phyloP scores from a whole-genome alignment of 2,113 vertebrate genomes.

The Aptenodytes forsteri region DNA sequence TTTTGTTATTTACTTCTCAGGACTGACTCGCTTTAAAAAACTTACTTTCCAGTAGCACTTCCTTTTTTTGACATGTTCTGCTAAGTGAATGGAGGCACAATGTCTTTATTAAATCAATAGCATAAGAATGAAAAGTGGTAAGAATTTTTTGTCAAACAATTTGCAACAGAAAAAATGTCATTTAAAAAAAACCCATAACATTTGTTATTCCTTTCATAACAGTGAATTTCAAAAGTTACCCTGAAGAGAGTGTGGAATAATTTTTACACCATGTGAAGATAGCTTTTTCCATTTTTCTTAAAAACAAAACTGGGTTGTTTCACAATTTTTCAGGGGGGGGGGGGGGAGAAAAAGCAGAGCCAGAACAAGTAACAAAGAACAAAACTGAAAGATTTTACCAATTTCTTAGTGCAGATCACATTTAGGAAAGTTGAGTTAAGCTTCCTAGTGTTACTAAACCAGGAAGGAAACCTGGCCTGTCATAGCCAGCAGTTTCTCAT shows the following conservation, averaged over 20 bases:
- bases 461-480: background rate
- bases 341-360: too few species aligned
- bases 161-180: background rate
- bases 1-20: background rate
- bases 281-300: background rate
- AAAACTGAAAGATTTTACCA: background rate
- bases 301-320: background rate
- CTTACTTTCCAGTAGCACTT: background rate
- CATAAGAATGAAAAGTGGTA: background rate
- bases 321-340: background rate
- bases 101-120: background rate
- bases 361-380: background rate
- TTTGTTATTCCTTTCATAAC: background rate
- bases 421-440: background rate
- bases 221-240: background rate
- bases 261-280: background rate
- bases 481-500: background rate
- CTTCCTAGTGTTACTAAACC: background rate
- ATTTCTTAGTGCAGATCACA: background rate
- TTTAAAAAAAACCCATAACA: rapidly evolving
- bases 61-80: background rate
- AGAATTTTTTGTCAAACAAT: background rate
- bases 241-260: background rate
- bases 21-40: background rate
- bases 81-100: background rate